A percentile compares a stretch with the other conserved stretches of the same genome.
phyloP scores from a whole-genome alignment of 2,113 vertebrate genomes.

The Rousettus leschenaultii region DNA sequence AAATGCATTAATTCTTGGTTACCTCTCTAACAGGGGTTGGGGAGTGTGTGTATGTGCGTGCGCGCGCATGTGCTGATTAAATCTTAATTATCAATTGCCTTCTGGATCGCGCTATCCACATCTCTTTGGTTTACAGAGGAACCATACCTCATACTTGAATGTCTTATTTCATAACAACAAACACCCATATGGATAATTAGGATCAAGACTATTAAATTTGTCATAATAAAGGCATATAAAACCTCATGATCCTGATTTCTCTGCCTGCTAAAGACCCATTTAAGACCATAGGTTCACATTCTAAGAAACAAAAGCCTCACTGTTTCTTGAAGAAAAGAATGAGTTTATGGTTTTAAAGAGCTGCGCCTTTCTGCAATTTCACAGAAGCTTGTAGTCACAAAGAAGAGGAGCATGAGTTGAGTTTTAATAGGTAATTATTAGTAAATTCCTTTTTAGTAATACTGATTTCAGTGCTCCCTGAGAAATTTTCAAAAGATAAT shows the following conservation, averaged over 20 bases:
- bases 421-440: not conserved
- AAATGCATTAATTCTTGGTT: not conserved
- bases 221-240: not conserved
- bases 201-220: not conserved
- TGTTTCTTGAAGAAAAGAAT: not conserved
- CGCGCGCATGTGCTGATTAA: not conserved
- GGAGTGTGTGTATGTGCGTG: too few relatives aligned
- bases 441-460: not conserved
- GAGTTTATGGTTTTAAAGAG: not conserved
- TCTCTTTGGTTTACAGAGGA: constrained; percentile 4
- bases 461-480: not conserved
- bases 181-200: not conserved
- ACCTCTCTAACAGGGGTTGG: not conserved
- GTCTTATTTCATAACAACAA: not conserved
- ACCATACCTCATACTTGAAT: not conserved
- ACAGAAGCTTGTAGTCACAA: not conserved
- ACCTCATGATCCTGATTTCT: not conserved
- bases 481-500: not conserved
- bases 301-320: not conserved
- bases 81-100: constrained; percentile 3
- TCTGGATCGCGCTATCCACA: not conserved
- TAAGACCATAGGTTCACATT: not conserved
- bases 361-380: not conserved
- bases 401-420: not conserved
- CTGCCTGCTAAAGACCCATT: not conserved